Base-by-base conservation (phyloP, 2,797 vertebrate species). In the Tapera naevia region DNA sequence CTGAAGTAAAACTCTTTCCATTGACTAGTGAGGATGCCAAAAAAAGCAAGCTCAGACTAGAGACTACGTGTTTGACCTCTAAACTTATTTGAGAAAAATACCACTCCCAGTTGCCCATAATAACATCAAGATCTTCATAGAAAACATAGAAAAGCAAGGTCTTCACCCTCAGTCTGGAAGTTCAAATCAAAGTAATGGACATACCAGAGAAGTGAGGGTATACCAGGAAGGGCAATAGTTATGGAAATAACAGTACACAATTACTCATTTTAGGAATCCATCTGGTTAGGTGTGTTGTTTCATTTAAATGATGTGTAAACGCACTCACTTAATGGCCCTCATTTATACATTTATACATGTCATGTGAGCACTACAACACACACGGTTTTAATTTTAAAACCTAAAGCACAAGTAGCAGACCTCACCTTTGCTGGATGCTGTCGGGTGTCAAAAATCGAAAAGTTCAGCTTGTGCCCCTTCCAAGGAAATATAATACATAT, bases 221-320 rank as follows among this genome's bases (percentile, higher is more conserved):
- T 79, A 79, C 45, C 30, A 88, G 60, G n/a, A 81, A 80, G 43
- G 48, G 70, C 73, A 94, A 79, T 33, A 83, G 66, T 72, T 91
- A 95, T 89, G 85, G 88, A 96, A 95, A 96, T 76, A 95, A 60
- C 91, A 90, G 73, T 91, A 88, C 82, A 92, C 78, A 94, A 89
- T 95, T 88, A 79, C 51, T 91, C 76, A 70, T 92, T 95, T 94
- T 81, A 86, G 82, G 85, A 87, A 73, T 80, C 80, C 96, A 94
- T 97, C 92, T 96, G 92, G 91, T 79, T 95, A 91, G 92, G 91
- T 94, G 93, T 95, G 93, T 97, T 94, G 94, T 95, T 96, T 95
- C 92, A 88, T 96, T 96, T 96, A 95, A 96, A 95, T 96, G 89
- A 96, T 86, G 92, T 95, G 95, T 92, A 97, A 97, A 97, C 16